A percentile compares a stretch with the other conserved stretches of the same genome.
These are phyloP conservation scores for Campaea margaritaria DNA, from an alignment of 2,888 invertebrate genomes.

Conservation along the genomic window DNA sequence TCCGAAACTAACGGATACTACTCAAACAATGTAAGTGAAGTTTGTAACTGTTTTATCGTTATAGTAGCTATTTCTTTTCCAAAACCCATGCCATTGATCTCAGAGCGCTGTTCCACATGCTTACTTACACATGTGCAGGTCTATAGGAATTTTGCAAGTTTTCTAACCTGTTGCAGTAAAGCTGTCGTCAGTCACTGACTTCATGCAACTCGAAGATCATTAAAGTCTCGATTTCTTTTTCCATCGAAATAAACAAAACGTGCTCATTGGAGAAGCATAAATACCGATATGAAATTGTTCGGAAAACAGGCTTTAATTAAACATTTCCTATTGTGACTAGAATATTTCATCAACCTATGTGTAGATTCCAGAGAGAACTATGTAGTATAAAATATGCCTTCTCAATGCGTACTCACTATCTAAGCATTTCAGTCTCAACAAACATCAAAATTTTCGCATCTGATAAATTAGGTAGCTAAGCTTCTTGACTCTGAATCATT, in stretches of 20 bases:
- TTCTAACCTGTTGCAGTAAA: constrained; percentile 32
- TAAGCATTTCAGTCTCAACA: too few relatives aligned
- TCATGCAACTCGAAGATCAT: constrained; percentile 1
- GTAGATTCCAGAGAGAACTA: too few relatives aligned
- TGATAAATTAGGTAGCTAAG: too few relatives aligned
- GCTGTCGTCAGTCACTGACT: constrained; percentile 23
- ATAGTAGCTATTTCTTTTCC: constrained; percentile 26
- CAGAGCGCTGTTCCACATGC: constrained; percentile 56
- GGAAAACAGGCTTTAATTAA: too few relatives aligned
- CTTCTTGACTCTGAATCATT: too few relatives aligned
- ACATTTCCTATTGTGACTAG: too few relatives aligned
- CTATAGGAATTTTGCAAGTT: constrained; percentile 7
- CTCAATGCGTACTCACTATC: too few relatives aligned
- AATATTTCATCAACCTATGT: too few relatives aligned
- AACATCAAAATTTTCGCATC: too few relatives aligned
- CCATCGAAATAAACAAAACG: neutral
- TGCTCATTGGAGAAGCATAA: too few relatives aligned
- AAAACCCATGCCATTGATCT: constrained; percentile 6
- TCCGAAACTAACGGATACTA: constrained; percentile 75
- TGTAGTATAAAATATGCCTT: too few relatives aligned
- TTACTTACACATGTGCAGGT: neutral
- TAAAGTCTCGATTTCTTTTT: neutral
- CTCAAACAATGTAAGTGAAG: constrained; percentile 80
- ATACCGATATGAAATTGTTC: too few relatives aligned
- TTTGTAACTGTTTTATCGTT: constrained; percentile 26